Conservation (phyloP, 2,888 invertebrate species). For the Cephus runcator region DNA sequence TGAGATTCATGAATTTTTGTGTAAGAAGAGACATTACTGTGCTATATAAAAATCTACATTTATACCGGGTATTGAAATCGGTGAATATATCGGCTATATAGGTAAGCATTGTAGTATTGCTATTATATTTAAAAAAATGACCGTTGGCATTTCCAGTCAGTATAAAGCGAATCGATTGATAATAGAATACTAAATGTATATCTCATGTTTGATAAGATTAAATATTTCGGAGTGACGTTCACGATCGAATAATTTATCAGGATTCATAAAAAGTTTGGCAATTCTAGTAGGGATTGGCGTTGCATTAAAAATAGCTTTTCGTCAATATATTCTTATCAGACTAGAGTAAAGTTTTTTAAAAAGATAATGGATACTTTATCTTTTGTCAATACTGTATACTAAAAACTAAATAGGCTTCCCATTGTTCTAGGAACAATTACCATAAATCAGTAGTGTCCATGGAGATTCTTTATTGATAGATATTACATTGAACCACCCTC, state of each 20-base stretch:
- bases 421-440: background rate
- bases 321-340: background rate
- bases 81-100: background rate
- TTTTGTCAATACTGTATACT: background rate
- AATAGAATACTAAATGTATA: background rate
- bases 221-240: background rate
- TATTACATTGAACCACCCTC: background rate
- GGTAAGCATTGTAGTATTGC: background rate
- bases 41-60: background rate
- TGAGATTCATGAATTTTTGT: background rate
- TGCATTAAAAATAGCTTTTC: background rate
- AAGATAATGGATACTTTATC: background rate
- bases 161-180: background rate
- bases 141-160: background rate
- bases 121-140: background rate
- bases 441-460: background rate
- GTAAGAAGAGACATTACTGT: background rate
- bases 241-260: background rate
- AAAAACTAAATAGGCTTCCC: background rate
- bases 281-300: background rate
- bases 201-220: background rate
- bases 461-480: background rate
- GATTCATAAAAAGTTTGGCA: background rate
- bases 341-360: background rate
- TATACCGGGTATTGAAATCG: background rate